Evolutionary conservation across 2,888 invertebrate species (phyloP).

Genomic region (Chesias legatella): DNA sequence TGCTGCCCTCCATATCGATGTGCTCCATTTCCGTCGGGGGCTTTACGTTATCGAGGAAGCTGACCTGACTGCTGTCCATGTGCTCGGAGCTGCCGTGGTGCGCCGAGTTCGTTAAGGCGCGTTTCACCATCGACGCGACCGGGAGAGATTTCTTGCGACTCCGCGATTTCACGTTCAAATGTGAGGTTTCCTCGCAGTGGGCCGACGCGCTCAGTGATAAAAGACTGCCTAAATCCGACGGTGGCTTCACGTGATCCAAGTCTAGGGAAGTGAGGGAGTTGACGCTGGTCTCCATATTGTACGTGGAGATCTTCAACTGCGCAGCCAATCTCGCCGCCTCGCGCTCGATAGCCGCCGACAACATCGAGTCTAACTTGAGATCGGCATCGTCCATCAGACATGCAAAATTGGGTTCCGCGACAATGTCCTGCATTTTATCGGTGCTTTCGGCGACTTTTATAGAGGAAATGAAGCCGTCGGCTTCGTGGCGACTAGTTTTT

Average conservation of each 20-base stretch:
- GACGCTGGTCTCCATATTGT: constrained; percentile 79
- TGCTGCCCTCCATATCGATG: constrained; percentile 89
- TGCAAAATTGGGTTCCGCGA: constrained; percentile 60
- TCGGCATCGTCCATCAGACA: constrained; percentile 76
- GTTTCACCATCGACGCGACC: constrained; percentile 84
- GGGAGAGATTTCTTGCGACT: constrained; percentile 86
- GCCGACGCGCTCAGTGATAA: constrained; percentile 77
- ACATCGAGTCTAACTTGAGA: constrained; percentile 80
- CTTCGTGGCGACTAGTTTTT: constrained; percentile 51
- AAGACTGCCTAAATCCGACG: constrained; percentile 87
- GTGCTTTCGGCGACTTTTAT: constrained; percentile 30
- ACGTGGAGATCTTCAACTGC: constrained; percentile 53
- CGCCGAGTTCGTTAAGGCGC: constrained; percentile 83
- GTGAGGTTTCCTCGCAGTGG: constrained; percentile 73
- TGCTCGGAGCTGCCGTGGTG: constrained; percentile 82
- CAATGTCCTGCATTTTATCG: constrained; percentile 43
- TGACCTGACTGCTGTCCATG: constrained; percentile 78
- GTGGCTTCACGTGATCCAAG: constrained; percentile 87
- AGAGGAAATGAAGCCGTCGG: constrained; percentile 36
- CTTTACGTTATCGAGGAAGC: constrained; percentile 89
- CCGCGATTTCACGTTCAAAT: constrained; percentile 56
- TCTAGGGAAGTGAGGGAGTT: constrained; percentile 83
- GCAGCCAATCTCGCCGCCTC: constrained; percentile 86
- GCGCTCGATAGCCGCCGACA: constrained; percentile 86
- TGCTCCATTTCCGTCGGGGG: constrained; percentile 91